Evolutionary conservation across 2,888 invertebrate genomes (phyloP), one percentile per base, ranked within the genome.

Genomic region (Arrhopalites spinosus): DNA sequence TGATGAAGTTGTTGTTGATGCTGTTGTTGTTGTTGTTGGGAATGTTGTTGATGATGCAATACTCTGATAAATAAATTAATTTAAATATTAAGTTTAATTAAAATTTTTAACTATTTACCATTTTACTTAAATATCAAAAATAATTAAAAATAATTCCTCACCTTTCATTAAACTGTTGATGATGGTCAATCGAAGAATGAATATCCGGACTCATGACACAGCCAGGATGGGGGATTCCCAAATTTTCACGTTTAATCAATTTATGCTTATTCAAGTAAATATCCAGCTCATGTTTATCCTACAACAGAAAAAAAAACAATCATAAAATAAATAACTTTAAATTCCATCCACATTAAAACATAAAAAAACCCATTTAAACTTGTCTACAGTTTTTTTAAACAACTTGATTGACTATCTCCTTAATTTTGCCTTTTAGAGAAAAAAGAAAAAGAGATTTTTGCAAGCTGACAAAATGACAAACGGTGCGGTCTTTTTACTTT

Each of bases 221-320:
- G 13, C 67, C 64, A 23, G 59, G 68, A n/a, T 70, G 73, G 13
- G 75, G 53, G n/a, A 61, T 30, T 25, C 29, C 59, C 36, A 47
- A 47, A 27, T 20, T 53, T 53, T 81, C 81, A 50, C 80, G 76
- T 53, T 81, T 81, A 29, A 79, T 69, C n/a, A n/a, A n/a, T 30
- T 79, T 20, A 11, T 80, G 79, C 74, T 81, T 81, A 45, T 81
- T 79, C 67, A 82, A 73, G 78, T 81, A 82, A 78, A 82, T 80
- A 74, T 82, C 82, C 68, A 81, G 71, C 76, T 82, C 82, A 74
- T 78, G 76, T 69, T 81, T 81, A 36, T 82, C 81, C 81, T 81
- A 73, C 8, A 50, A 50, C n/a, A 50, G 17, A 20, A 20, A 50
- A 50, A 15, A 59, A 43, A 43, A 45, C 20, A 30, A 17, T 23